These are phyloP conservation scores for Polylopha cassiicola DNA, from an alignment of 2,888 invertebrate genomes.

Conservation along the genomic window DNA sequence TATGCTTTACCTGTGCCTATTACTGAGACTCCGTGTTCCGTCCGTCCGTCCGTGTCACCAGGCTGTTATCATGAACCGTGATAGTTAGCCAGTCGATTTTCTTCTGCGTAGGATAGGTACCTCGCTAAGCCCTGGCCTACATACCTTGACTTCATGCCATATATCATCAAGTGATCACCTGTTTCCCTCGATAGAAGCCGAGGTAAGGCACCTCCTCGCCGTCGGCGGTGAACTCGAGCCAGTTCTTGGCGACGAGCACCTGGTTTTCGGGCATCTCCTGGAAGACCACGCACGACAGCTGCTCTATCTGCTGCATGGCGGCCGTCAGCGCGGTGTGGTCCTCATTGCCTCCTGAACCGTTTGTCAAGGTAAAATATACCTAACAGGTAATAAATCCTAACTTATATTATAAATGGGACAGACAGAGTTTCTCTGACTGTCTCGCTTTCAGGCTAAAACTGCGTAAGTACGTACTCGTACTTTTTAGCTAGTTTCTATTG, in stretches of 20 bases:
- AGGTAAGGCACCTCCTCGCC: conserved; percentile 42
- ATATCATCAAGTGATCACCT: conserved; percentile 34
- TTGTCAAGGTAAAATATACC: neutral
- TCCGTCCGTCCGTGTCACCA: too few species aligned
- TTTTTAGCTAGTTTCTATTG: too few species aligned
- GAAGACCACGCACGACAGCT: conserved; percentile 48
- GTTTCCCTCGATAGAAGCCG: conserved; percentile 45
- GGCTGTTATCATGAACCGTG: too few species aligned
- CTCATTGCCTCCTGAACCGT: conserved; percentile 25
- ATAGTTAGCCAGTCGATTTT: too few species aligned
- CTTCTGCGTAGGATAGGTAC: too few species aligned
- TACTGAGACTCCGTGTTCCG: too few species aligned
- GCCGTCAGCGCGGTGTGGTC: conserved; percentile 28
- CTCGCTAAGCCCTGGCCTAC: too few species aligned
- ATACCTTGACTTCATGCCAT: too few species aligned
- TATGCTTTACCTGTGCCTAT: too few species aligned
- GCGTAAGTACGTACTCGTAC: too few species aligned
- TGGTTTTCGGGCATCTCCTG: conserved; percentile 31
- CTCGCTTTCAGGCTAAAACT: too few species aligned
- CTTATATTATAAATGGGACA: neutral
- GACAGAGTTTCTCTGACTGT: too few species aligned
- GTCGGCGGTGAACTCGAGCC: conserved; percentile 37
- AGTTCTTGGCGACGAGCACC: conserved; percentile 35
- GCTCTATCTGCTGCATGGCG: conserved; percentile 48
- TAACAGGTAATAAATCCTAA: neutral